Evolutionary conservation across 2,113 vertebrate species (phyloP).

Genomic region (Eonycteris spelaea): DNA sequence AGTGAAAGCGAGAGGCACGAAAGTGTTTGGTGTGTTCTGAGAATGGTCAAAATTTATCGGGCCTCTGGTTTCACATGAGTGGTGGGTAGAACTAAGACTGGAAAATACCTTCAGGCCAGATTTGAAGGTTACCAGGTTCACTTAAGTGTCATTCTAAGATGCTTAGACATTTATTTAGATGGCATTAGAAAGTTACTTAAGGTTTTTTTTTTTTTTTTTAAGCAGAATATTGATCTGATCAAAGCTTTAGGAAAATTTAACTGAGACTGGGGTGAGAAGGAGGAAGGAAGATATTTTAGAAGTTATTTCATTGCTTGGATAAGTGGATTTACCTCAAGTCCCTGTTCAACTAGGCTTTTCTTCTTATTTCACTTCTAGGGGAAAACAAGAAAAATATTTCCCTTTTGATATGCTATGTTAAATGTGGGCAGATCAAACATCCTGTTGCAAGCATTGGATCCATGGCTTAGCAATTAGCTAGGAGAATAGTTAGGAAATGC

Average conservation of each 20-base stretch:
- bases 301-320: neutral
- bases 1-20: neutral
- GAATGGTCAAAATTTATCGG: neutral
- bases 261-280: neutral
- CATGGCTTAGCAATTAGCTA: neutral
- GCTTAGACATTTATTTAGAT: neutral
- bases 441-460: neutral
- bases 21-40: neutral
- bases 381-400: neutral
- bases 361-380: neutral
- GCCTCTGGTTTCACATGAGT: neutral
- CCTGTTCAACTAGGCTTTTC: neutral
- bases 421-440: neutral
- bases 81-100: neutral
- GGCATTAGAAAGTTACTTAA: neutral
- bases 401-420: neutral
- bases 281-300: neutral
- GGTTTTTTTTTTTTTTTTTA: neutral
- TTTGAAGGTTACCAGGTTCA: neutral
- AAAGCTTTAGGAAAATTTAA: conserved; percentile 17
- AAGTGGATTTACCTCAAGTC: neutral
- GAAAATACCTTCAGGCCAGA: neutral
- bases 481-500: neutral
- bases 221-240: neutral
- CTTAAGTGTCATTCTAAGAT: neutral